Percentiles rank a stretch among this genome's conserved stretches.
phyloP scores from a whole-genome alignment of 1,140 invertebrate genomes.

The Adoxophyes honmai region DNA sequence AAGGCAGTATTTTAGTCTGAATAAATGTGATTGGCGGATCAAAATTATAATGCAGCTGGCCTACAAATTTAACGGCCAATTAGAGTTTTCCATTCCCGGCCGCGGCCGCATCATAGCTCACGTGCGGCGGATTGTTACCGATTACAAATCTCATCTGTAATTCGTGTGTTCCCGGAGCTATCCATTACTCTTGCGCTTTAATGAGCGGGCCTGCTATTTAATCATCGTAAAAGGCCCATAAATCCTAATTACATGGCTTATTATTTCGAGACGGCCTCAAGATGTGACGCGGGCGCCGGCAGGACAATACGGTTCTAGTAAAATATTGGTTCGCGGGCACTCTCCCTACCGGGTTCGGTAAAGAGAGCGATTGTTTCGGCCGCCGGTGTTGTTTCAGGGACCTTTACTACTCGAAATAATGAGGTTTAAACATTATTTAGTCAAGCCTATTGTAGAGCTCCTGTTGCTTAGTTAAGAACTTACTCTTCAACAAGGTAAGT shows the following conservation, averaged over 20 bases:
- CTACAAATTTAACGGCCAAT: not conserved
- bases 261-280: slow-evolving; percentile 53
- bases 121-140: slow-evolving; percentile 14
- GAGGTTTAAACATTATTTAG: not conserved
- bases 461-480: no score
- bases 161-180: slow-evolving; percentile 31
- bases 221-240: slow-evolving; percentile 62
- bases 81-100: not conserved
- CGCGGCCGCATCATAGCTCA: slow-evolving; percentile 1
- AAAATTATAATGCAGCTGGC: no score
- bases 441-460: no score
- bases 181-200: slow-evolving; percentile 43
- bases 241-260: slow-evolving; percentile 66
- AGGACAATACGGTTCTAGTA: slow-evolving; percentile 48
- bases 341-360: not conserved
- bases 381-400: slow-evolving; percentile 1
- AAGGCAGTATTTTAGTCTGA: no score
- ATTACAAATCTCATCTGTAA: slow-evolving; percentile 35
- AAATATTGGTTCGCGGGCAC: slow-evolving; percentile 37
- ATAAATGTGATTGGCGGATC: no score
- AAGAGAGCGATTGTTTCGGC: slow-evolving; percentile 8
- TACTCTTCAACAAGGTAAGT: no score
- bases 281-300: slow-evolving; percentile 44
- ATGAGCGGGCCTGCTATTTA: slow-evolving; percentile 49
- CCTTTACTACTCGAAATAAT: slow-evolving; percentile 1